A percentile compares a stretch with the other conserved stretches of the same genome.
Conservation (phyloP, 2,888 invertebrate species). For the Drosophila quinaria region DNA sequence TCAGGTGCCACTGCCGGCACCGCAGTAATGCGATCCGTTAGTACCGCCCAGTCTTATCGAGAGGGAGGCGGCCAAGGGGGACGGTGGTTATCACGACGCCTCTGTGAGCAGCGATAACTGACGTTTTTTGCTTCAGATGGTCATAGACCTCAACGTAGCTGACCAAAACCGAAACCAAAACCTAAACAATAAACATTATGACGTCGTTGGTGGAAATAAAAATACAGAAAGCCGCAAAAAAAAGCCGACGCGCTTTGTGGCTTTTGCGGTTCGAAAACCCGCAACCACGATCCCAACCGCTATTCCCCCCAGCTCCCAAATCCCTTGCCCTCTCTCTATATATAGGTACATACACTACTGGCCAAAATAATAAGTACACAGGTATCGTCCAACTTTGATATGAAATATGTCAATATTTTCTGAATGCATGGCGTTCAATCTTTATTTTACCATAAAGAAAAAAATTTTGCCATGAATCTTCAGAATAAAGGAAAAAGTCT, state of each 20-base stretch:
- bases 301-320: not conserved
- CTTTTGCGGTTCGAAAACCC: conserved; percentile 54
- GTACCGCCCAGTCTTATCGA: conserved; percentile 36
- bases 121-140: conserved; percentile 44
- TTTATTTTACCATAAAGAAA: no score
- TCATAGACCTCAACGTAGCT: conserved; percentile 54
- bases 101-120: conserved; percentile 45
- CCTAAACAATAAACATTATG: conserved; percentile 42
- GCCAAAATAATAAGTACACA: no score
- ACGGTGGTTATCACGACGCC: conserved; percentile 41
- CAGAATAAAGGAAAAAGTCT: no score
- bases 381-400: no score
- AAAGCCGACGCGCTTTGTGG: conserved; percentile 64
- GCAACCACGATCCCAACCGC: conserved; percentile 1
- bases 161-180: conserved; percentile 23
- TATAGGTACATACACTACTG: no score
- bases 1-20: conserved; percentile 36
- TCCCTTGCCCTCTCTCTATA: not conserved
- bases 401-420: no score
- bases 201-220: conserved; percentile 28
- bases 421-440: no score
- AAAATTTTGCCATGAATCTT: no score
- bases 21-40: conserved; percentile 59
- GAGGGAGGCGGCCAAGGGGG: not conserved
- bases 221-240: conserved; percentile 56